Percentiles rank a stretch among this genome's conserved stretches.
Evolutionary conservation across 2,888 invertebrate genomes (phyloP).

Genomic region (Lithosia quadra): DNA sequence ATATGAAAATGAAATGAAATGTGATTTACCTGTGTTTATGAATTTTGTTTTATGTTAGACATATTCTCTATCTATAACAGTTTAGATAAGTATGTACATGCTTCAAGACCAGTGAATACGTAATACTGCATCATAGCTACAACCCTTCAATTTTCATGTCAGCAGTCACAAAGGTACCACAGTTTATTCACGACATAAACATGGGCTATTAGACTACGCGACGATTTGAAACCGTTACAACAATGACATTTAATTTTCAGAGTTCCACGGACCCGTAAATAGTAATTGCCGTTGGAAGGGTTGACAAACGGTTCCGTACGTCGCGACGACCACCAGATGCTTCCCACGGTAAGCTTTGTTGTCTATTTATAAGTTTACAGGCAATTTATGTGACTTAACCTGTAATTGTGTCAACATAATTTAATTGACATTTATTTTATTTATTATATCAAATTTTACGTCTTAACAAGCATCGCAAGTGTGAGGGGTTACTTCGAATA

Average conservation of each 20-base stretch:
- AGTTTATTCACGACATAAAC: conserved; percentile 50
- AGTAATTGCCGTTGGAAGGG: conserved; percentile 61
- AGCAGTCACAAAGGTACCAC: conserved; percentile 12
- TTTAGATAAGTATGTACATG: neutral
- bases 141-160: conserved; percentile 14
- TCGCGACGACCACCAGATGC: conserved; percentile 53
- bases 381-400: conserved; percentile 26
- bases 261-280: conserved; percentile 51
- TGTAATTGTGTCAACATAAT: conserved; percentile 36
- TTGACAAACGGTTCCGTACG: conserved; percentile 66
- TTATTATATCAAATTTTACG: neutral
- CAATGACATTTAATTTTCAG: conserved; percentile 65
- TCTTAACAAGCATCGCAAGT: no score
- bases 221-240: conserved; percentile 42
- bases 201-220: conserved; percentile 41
- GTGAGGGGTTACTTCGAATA: no score
- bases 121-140: neutral
- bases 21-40: no score
- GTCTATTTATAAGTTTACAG: conserved; percentile 37
- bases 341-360: conserved; percentile 59
- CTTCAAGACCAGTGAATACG: neutral
- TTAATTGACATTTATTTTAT: conserved; percentile 17
- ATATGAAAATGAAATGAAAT: no score
- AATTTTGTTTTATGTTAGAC: no score
- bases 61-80: no score